These are phyloP conservation scores for Monoplex corrugatus DNA, from an alignment of 2,888 invertebrate species.

Conservation along the genomic window DNA sequence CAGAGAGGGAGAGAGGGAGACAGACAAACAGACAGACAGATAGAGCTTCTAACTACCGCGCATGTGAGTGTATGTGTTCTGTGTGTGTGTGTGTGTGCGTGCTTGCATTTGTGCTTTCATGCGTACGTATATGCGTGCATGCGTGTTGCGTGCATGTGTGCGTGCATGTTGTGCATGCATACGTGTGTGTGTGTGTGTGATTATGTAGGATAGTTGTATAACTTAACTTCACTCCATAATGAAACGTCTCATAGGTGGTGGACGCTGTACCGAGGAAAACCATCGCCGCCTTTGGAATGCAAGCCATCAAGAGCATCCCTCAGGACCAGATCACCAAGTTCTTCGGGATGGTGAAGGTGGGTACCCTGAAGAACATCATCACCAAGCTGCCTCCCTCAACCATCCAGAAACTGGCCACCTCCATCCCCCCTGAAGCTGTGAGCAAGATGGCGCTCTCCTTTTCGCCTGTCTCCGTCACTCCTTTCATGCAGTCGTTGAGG, in stretches of 20 bases:
- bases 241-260: background rate
- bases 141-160: no score
- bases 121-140: background rate
- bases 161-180: background rate
- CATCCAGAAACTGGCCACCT: conserved; percentile 11
- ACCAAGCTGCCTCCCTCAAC: conserved; percentile 27
- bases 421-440: conserved; percentile 26
- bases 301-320: background rate
- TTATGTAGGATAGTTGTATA: no score
- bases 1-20: no score
- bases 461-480: conserved; percentile 16
- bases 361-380: conserved; percentile 35
- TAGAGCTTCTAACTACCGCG: no score
- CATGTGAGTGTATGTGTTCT: background rate
- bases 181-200: no score
- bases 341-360: conserved; percentile 22
- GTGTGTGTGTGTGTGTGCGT: background rate
- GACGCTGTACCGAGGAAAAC: conserved; percentile 21
- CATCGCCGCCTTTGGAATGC: conserved; percentile 11
- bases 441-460: conserved; percentile 36
- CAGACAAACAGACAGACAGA: no score
- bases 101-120: background rate
- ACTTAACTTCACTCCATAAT: no score
- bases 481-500: conserved; percentile 33
- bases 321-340: background rate